Evolutionary conservation across 30 jellyfish, hydroid and myxozoan species (phyloP).

Genomic region (Hydra vulgaris): DNA sequence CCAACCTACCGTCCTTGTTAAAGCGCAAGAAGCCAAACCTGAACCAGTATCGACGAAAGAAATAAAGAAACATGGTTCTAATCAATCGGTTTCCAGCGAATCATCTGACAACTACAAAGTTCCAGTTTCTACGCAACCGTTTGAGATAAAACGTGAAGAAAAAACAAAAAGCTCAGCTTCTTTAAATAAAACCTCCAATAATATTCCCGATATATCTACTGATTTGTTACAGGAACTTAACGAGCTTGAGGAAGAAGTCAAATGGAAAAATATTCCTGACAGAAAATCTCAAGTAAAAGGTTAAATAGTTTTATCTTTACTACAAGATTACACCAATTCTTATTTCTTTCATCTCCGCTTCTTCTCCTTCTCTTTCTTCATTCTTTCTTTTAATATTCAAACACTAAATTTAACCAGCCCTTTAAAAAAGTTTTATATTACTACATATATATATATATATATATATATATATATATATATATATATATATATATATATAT

Average conservation of each 20-base stretch:
- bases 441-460: too few species aligned
- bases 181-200: not conserved
- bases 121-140: not conserved
- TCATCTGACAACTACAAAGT: not conserved
- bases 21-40: constrained; percentile 17
- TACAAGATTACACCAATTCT: too few species aligned
- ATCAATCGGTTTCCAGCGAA: not conserved
- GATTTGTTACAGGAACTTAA: not conserved
- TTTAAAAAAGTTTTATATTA: too few species aligned
- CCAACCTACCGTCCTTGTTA: constrained; percentile 32
- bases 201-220: not conserved
- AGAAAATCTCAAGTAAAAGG: not conserved
- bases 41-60: not conserved
- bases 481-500: too few species aligned
- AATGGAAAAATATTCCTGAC: not conserved
- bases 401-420: too few species aligned
- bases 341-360: too few species aligned
- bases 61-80: not conserved
- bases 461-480: too few species aligned
- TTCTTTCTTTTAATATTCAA: too few species aligned
- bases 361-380: too few species aligned
- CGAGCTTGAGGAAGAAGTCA: not conserved
- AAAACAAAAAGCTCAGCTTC: not conserved
- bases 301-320: not conserved
- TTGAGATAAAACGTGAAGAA: not conserved